Evolutionary conservation across 2,888 invertebrate species (phyloP), one percentile per base, ranked within the genome.

Genomic region (Drosophila paramelanica): DNA sequence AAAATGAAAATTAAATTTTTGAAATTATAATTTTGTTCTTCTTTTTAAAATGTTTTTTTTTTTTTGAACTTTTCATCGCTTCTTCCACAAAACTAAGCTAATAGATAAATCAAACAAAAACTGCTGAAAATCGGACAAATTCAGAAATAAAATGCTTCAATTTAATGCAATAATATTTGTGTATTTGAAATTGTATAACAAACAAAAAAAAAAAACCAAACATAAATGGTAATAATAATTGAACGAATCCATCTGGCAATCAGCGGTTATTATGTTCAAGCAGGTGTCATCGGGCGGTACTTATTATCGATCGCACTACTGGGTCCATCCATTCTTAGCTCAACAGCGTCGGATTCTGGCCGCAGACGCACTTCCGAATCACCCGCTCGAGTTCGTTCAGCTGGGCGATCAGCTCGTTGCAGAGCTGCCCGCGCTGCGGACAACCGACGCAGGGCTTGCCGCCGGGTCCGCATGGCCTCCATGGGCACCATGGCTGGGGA

Each of bases 301-400:
- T 39, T 20, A 42, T 20, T 42, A 4, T 23, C 23, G 42, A 20
- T 53, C 31, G 3, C n/a, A 42, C 42, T 42, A 13, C 13, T 41
- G 31, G 14, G n/a, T 36, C 43, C 39, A 20, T 57, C 36, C 36
- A 5, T 6, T 3, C 38, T 25, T 43, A 39, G 1, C 27, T 14
- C 23, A 61, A 6, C 6, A 45, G 3, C 8, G 23, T 61, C 1
- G 3, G 0, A 0, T 41, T 17, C 5, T 57, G 10, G 2, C 55
- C 57, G 51, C 78, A 79, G 27, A 71, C 79, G 6, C 79, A 71
- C 11, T 17, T 14, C 23, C 27, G 43, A 1, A 81, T n/a, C 52
- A 2, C 8, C 0, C 6, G n/a, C 6, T 57, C 27, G 0, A 78
- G 23, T 0, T 13, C 1, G 2, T 47, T 20, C 5, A 62, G 11